Evolutionary conservation across 2,797 vertebrate genomes (phyloP), one percentile per base, ranked within the genome.

Genomic region (Lutra lutra): DNA sequence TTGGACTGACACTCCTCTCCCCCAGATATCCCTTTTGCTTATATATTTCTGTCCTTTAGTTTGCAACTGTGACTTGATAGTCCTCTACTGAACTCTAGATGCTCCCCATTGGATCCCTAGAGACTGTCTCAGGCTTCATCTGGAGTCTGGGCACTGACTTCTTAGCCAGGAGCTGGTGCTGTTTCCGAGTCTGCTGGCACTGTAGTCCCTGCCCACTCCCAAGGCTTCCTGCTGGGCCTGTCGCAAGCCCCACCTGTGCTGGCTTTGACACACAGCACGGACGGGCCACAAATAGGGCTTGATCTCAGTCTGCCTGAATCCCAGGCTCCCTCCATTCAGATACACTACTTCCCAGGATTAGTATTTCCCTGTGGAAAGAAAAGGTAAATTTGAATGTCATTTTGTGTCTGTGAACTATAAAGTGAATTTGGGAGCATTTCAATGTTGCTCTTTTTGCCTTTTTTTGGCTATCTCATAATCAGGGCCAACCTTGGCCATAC

Each of bases 361-460:
- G 8, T 82, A 72, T 72, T 70, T 79, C 58, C 60, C 56, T 70
- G 27, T 8, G 83, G 60, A 94, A 64, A 91, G 21, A 20, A 62
- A 83, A 82, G 6, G 38, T 32, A 84, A 66, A 5, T 54, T 82
- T 77, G 51, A 95, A 86, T 88, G 23, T 66, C 32, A 78, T 73
- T 96, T 79, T 46, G 21, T 94, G 40, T 86, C 20, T 62, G 18
- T 85, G 40, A 91, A 95, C 48, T 83, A 46, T 62, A 86, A 95
- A 97, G 70, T 91, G 40, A 94, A 25, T 94, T 93, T 89, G 66
- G 54, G 32, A 91, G 4, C 82, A 86, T 78, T 80, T 90, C 40
- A 95, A 3, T 88, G 94, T 96, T 94, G 32, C 10, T 94, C 27
- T 89, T 86, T 56, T 92, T 88, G 17, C 15, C 51, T 7, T 46